Evolutionary conservation across 2,113 vertebrate genomes (phyloP).

Genomic region (Toxostoma redivivum): DNA sequence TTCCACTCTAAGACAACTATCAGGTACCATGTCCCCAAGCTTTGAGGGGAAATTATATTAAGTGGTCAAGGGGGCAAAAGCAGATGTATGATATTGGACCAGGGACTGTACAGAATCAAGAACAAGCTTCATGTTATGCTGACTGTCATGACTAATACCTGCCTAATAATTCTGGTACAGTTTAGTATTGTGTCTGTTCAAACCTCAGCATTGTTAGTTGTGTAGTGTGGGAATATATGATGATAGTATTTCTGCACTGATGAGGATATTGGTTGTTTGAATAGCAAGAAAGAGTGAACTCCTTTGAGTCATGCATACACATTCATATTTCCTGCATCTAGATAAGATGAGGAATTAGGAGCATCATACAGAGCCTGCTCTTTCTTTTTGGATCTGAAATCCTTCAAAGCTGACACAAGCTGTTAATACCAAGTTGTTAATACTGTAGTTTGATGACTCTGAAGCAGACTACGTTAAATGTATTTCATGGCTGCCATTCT

Average conservation of each 20-base stretch:
- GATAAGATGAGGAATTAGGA: not conserved
- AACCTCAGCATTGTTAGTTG: not conserved
- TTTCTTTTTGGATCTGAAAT: not conserved
- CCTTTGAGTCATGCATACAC: not conserved
- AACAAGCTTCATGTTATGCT: not conserved
- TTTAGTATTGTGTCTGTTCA: not conserved
- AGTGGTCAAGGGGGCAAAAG: not conserved
- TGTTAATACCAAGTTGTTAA: not conserved
- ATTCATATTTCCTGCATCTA: not conserved
- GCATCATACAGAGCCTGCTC: not conserved
- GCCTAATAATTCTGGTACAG: not conserved
- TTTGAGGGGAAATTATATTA: not conserved
- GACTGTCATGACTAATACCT: not conserved
- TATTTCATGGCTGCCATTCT: conserved; percentile 28
- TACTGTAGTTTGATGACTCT: not conserved
- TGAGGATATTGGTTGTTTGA: not conserved
- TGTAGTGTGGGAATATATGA: not conserved
- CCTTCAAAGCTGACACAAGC: not conserved
- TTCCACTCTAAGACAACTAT: not conserved
- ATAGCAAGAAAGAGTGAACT: not conserved
- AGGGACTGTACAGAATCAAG: not conserved
- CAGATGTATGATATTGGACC: not conserved
- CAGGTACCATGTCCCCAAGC: not conserved
- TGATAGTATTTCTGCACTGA: not conserved
- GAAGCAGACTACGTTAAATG: not conserved